Percentiles rank a stretch among this genome's conserved stretches.
phyloP scores from a whole-genome alignment of 1,140 invertebrate genomes.

The Calephelis virginiensis region DNA sequence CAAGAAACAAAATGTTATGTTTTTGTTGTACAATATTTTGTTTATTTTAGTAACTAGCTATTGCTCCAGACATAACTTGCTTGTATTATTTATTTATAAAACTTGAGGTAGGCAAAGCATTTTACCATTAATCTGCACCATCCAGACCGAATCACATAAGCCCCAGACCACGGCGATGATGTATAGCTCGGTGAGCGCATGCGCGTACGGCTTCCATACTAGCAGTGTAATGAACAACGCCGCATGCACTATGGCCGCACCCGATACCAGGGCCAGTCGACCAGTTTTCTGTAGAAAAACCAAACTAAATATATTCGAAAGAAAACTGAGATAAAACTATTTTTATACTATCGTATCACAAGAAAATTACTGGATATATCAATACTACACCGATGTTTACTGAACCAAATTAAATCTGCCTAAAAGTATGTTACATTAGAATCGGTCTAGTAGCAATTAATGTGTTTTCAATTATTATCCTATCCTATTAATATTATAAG shows the following conservation, averaged over 20 bases:
- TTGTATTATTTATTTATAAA: too few relatives aligned
- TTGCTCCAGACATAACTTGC: too few relatives aligned
- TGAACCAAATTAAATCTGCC: too few relatives aligned
- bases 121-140: constrained; percentile 95
- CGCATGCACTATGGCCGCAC: constrained; percentile 84
- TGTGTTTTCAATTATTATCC: too few relatives aligned
- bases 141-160: constrained; percentile 93
- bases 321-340: too few relatives aligned
- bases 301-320: background rate
- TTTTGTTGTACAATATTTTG: background rate
- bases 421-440: too few relatives aligned
- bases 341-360: too few relatives aligned
- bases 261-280: constrained; percentile 85
- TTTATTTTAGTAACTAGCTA: background rate
- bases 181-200: constrained; percentile 86
- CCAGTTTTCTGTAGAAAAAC: constrained; percentile 80
- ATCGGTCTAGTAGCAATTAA: too few relatives aligned
- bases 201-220: constrained; percentile 86
- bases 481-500: too few relatives aligned
- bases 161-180: constrained; percentile 93
- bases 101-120: constrained; percentile 22
- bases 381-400: too few relatives aligned
- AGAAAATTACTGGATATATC: too few relatives aligned
- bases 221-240: constrained; percentile 82
- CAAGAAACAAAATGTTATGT: too few relatives aligned